Evolutionary conservation across 2,113 vertebrate genomes (phyloP), one percentile per base, ranked within the genome.

Genomic region (Numenius arquata): DNA sequence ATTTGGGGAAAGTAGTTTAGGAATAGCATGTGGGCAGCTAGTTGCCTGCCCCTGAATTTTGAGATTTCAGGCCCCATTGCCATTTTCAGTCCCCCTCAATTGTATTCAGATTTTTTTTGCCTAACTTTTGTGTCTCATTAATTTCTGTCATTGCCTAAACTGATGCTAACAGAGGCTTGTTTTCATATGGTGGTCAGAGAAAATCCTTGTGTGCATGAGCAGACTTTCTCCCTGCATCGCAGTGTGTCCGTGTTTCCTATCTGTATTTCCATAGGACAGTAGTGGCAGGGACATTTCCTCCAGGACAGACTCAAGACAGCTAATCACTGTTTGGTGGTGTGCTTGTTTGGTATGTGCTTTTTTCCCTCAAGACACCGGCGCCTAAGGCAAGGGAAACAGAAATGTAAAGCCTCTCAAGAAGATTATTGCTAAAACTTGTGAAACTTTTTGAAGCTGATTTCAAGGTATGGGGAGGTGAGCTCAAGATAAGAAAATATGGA

Each of bases 21-120:
- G 8, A 58, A 16, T 58, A 12, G 15, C 48, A 20, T 0, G 0
- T 4, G 4, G 48, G 5, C 59, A 82, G 41, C 25, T 59, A 21
- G 6, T 50, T 59, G 7, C 14, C 61, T 55, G 25, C 58, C 20
- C 17, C 8, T 71, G 12, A 20, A 4, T 77, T 59, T 55, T 53
- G 43, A 50, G 32, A 47, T 78, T 92, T 79, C 43, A 40, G 43
- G 32, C 12, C 36, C 22, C 26, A 5, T 50, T 72, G 59, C 22
- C 32, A 15, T 75, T 89, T 89, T 48, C 26, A 71, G 21, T 43
- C 36, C 4, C 11, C 8, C 36, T 81, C 2, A 10, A 32, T 52
- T 0, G 1, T 55, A 20, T 18, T 75, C 56, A 80, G 34, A 26
- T 8, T 38, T 62, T 93, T 73, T 67, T 34, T 3, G 41, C n/a